Evolutionary conservation across 2,113 vertebrate species (phyloP).

Genomic region (Ascaphus truei): DNA sequence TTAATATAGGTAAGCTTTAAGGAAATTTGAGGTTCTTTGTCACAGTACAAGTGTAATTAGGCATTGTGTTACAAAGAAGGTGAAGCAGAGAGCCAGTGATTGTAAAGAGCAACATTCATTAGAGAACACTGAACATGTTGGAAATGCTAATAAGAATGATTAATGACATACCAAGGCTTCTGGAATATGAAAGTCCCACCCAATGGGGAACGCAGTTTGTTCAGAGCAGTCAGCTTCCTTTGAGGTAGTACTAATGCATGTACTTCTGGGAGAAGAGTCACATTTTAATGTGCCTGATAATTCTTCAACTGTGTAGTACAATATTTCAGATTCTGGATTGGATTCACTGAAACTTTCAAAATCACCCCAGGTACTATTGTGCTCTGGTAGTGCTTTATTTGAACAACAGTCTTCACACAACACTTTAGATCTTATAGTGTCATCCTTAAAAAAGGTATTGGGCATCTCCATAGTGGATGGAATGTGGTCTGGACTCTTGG

Average conservation of each 20-base stretch:
- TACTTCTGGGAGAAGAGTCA: background rate
- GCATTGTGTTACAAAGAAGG: too few species aligned
- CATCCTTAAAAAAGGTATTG: background rate
- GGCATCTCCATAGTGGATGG: background rate
- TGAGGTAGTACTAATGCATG: background rate
- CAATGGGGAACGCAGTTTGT: background rate
- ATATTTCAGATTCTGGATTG: background rate
- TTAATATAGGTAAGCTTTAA: too few species aligned
- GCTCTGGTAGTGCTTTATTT: background rate
- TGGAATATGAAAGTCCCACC: background rate
- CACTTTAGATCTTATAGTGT: background rate
- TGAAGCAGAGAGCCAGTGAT: too few species aligned
- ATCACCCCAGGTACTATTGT: conserved; percentile 10
- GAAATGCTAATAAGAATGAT: too few species aligned
- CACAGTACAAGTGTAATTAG: too few species aligned
- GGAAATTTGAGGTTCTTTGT: too few species aligned
- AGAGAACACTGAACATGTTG: too few species aligned
- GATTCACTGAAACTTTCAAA: conserved; percentile 27
- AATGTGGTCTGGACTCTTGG: background rate
- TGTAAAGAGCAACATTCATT: too few species aligned
- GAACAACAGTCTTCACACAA: background rate
- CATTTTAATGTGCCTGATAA: background rate
- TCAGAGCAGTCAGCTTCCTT: background rate
- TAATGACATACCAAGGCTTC: background rate
- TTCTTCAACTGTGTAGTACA: background rate